These are phyloP conservation scores for Rhipidura dahli DNA, from an alignment of 2,113 vertebrate genomes.

Conservation along the genomic window DNA sequence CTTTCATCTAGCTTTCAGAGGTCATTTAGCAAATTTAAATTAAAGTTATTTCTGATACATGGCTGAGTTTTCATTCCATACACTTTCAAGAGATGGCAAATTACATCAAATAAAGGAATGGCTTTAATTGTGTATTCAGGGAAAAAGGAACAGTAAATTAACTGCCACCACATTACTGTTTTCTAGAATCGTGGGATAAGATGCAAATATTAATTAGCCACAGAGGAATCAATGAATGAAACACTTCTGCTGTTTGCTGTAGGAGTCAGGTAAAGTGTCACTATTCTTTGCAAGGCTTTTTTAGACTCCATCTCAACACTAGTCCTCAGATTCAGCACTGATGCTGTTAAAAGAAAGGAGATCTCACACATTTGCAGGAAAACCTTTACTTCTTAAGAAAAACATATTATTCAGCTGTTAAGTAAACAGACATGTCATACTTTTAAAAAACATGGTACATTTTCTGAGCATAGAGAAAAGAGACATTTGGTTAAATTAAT, in stretches of 20 bases:
- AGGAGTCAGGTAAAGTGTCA: slow-evolving; percentile 47
- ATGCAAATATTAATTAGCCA: slow-evolving; percentile 62
- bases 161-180: slow-evolving; percentile 15
- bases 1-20: slow-evolving; percentile 74
- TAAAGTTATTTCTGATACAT: slow-evolving; percentile 74
- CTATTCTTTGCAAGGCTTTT: slow-evolving; percentile 11
- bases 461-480: not conserved
- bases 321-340: not conserved
- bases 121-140: slow-evolving; percentile 13
- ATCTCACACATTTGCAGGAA: not conserved
- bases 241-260: not conserved
- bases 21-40: slow-evolving; percentile 77
- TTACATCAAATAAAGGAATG: slow-evolving; percentile 57
- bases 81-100: slow-evolving; percentile 52
- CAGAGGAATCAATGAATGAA: slow-evolving; percentile 46
- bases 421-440: not conserved
- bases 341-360: not conserved
- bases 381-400: slow-evolving; percentile 7
- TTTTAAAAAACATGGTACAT: slow-evolving; percentile 28
- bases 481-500: not conserved
- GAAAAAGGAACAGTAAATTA: slow-evolving; percentile 24
- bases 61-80: slow-evolving; percentile 49
- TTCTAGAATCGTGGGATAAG: slow-evolving; percentile 18
- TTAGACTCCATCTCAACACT: not conserved
- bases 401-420: slow-evolving; percentile 18